Evolutionary conservation across 1,140 invertebrate species (phyloP).

Genomic region (Sitophilus oryzae): DNA sequence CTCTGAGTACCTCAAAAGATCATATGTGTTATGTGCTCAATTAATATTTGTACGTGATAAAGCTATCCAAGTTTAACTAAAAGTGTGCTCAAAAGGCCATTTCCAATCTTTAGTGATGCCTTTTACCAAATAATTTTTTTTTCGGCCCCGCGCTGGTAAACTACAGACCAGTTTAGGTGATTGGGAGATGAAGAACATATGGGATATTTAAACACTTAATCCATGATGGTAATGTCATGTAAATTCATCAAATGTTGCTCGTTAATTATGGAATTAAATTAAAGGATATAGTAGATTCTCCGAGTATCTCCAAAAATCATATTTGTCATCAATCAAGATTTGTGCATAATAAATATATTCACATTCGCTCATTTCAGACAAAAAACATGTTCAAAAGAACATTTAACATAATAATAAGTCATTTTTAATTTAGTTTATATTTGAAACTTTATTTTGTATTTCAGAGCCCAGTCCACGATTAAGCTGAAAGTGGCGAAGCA

Average conservation of each 20-base stretch:
- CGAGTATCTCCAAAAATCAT: neutral
- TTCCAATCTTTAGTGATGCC: too few relatives aligned
- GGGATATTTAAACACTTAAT: too few relatives aligned
- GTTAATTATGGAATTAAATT: neutral
- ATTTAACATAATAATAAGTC: too few relatives aligned
- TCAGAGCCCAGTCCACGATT: constrained; percentile 34
- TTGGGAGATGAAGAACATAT: too few relatives aligned
- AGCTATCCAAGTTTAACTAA: too few relatives aligned
- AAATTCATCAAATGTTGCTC: neutral
- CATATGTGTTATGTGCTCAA: neutral
- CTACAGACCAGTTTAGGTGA: too few relatives aligned
- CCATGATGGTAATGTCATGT: too few relatives aligned
- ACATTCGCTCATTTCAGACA: too few relatives aligned
- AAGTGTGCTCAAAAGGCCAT: too few relatives aligned
- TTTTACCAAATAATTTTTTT: too few relatives aligned
- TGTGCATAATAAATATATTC: neutral
- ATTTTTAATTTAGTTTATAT: neutral
- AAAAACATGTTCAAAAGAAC: too few relatives aligned
- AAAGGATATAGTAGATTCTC: neutral
- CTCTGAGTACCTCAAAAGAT: neutral
- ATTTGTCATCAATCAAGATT: neutral
- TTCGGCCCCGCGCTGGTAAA: too few relatives aligned
- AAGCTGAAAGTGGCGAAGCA: constrained; percentile 36
- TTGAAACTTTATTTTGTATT: constrained; percentile 22
- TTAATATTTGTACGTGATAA: neutral